Evolutionary conservation across 2,113 vertebrate genomes (phyloP), one percentile per base, ranked within the genome.

Genomic region (Cyprinodon tularosa): DNA sequence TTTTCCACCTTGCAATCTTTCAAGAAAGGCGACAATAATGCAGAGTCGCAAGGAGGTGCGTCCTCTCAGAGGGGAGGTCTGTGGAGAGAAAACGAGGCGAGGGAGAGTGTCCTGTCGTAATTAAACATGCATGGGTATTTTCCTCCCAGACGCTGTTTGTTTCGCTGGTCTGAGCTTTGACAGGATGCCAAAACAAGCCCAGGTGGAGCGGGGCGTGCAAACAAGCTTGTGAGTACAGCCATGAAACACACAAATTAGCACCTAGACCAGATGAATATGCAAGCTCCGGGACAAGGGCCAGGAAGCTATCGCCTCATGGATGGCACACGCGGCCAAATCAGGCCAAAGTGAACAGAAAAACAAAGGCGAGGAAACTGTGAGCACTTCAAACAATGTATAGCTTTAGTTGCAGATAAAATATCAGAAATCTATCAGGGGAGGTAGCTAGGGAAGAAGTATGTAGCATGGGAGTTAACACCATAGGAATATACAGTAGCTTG

Each of bases 91-190:
- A 40, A 39, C 74, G 68, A 50, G 63, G 69, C 29, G 29, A 29
- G 66, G 69, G 70, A 83, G 93, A 94, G 94, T 77, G 95, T 93
- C 94, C 95, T 91, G 92, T 93, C 91, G 93, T 96, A 97, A 98
- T 98, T 98, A 98, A 98, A 97, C 95, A 96, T 96, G 96, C 95
- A 97, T 97, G 96, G 93, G 91, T 95, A 92, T 96, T 72, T 70
- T 74, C 84, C 95, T 77, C 74, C 81, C 95, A 95, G 93, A 95
- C 95, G 92, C 90, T 96, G 96, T 94, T 96, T 96, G 95, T 96
- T 96, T 95, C 95, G 92, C 95, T 95, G 95, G 95, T 95, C 96
- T 95, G 94, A 92, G 94, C 96, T 96, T 95, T 98, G 97, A 97
- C 96, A 96, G 95, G 96, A 93, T 92, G 96, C 96, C 96, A 97